Conservation (phyloP, 2,797 vertebrate species). For the Cyprinodon diabolis region DNA sequence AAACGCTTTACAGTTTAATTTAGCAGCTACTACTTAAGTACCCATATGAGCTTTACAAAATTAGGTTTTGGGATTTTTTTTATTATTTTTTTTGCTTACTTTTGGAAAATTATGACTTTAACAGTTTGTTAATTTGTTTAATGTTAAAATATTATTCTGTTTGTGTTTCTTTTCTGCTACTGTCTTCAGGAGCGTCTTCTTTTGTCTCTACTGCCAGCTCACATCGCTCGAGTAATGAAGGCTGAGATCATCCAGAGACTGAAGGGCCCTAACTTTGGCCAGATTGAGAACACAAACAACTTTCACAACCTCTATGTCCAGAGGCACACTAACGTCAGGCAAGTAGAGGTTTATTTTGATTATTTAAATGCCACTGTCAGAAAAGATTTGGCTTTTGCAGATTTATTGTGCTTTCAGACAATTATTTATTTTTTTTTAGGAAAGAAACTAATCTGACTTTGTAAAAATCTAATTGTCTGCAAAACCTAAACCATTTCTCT, state of each 20-base stretch:
- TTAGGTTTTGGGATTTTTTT: background rate
- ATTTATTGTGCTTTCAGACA: background rate
- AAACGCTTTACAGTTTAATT: constrained; percentile 39
- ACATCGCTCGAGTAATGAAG: constrained; percentile 96
- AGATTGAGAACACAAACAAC: constrained; percentile 95
- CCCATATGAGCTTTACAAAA: background rate
- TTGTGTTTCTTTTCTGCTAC: background rate
- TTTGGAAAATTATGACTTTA: background rate
- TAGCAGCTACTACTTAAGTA: constrained; percentile 3
- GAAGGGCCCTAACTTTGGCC: constrained; percentile 92
- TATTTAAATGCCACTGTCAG: background rate
- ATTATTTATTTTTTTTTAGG: too few relatives aligned
- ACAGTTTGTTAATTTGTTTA: background rate
- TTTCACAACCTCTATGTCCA: constrained; percentile 96
- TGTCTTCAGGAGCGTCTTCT: constrained; percentile 88
- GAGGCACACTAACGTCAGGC: constrained; percentile 95
- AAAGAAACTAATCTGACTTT: background rate
- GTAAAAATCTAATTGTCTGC: too few relatives aligned
- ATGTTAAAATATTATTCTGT: background rate
- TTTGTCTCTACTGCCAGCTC: constrained; percentile 90
- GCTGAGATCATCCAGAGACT: constrained; percentile 95
- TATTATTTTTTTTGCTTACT: background rate
- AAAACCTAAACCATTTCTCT: too few relatives aligned
- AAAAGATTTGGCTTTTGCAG: background rate
- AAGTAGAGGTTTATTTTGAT: constrained; percentile 40